Percentiles rank a stretch among this genome's conserved stretches.
These are phyloP conservation scores for Escarpia spicata DNA, from an alignment of 2,888 invertebrate genomes.

Conservation along the genomic window DNA sequence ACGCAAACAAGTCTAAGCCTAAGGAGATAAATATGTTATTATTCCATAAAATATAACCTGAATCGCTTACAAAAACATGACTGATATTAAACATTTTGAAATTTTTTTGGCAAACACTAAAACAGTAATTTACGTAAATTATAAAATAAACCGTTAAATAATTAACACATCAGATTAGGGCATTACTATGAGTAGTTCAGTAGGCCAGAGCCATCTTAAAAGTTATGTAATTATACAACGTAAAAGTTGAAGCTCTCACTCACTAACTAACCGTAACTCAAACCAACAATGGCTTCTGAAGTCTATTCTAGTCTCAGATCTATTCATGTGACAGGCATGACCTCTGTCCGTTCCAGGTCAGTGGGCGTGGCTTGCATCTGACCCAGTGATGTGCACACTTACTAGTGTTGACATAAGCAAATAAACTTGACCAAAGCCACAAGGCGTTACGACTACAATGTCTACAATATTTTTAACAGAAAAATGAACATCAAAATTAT, in stretches of 20 bases:
- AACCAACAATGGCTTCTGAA: not conserved
- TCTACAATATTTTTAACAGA: not conserved
- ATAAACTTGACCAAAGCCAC: not conserved
- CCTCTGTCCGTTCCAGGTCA: conserved; percentile 13
- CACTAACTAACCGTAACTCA: not conserved
- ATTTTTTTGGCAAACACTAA: too few relatives aligned
- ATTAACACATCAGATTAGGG: too few relatives aligned
- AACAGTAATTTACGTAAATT: too few relatives aligned
- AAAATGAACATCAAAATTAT: not conserved
- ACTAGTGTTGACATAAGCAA: conserved; percentile 6
- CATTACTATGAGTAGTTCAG: too few relatives aligned
- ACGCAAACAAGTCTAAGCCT: not conserved
- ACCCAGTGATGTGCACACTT: not conserved
- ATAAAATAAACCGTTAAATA: too few relatives aligned
- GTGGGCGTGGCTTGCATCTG: not conserved
- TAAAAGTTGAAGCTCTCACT: too few relatives aligned
- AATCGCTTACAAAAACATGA: too few relatives aligned
- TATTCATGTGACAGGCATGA: not conserved
- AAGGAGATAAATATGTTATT: too few relatives aligned
- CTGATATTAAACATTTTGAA: too few relatives aligned
- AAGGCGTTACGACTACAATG: not conserved
- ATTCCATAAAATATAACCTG: too few relatives aligned
- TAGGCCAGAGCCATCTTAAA: too few relatives aligned
- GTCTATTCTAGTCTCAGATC: not conserved
- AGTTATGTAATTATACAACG: too few relatives aligned